Conservation (phyloP, 2,888 invertebrate species). For the Epinotia ramella region DNA sequence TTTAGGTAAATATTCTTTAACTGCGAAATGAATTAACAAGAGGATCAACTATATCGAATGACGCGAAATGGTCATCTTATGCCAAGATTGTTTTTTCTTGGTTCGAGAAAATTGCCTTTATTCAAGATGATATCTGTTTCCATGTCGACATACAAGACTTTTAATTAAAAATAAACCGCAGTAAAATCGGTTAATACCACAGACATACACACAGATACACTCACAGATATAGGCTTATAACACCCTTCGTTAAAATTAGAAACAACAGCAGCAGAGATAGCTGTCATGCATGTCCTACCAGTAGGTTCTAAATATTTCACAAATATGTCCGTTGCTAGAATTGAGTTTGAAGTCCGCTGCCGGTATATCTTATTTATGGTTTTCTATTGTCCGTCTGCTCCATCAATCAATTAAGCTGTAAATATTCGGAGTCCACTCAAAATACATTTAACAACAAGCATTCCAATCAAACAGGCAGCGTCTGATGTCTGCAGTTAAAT, state of each 20-base stretch:
- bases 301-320: constrained; percentile 5
- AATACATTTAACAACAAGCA: constrained; percentile 34
- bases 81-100: too few relatives aligned
- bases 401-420: constrained; percentile 41
- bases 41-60: too few relatives aligned
- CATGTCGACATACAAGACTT: too few relatives aligned
- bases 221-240: background rate
- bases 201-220: too few relatives aligned
- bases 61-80: too few relatives aligned
- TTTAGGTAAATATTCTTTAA: too few relatives aligned
- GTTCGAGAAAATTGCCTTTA: too few relatives aligned
- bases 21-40: too few relatives aligned
- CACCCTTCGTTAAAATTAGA: background rate
- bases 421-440: constrained; percentile 19
- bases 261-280: background rate
- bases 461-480: constrained; percentile 30
- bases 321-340: background rate
- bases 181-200: too few relatives aligned
- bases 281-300: constrained; percentile 3
- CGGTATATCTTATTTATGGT: constrained; percentile 10
- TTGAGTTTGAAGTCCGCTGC: constrained; percentile 16
- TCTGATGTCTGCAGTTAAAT: constrained; percentile 44
- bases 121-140: too few relatives aligned
- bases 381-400: constrained; percentile 18
- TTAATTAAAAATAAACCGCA: too few relatives aligned